Base-by-base conservation (phyloP, 2,113 vertebrate genomes). In the Tinamus guttatus region DNA sequence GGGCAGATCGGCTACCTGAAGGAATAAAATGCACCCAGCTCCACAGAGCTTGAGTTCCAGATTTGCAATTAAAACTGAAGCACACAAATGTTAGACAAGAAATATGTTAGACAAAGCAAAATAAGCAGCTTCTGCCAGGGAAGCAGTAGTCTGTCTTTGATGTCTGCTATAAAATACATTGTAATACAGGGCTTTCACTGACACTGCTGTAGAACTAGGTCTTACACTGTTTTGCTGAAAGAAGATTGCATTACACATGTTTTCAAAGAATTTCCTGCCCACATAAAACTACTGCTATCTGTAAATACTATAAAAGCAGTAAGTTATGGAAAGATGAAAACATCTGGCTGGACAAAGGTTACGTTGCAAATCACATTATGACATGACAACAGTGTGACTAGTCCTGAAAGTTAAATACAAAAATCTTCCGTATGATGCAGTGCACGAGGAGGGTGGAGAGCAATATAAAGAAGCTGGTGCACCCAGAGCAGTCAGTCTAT, bases 301-400 rank as follows among this genome's bases (percentile, higher is more conserved):
- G 63, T 22, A 49, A 49, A 21, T 49, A 49, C 21, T 49, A 22
- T 49, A 49, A 49, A 49, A 49, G 49, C 49, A 24, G 49, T 49
- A 49, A 49, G 49, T 49, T 49, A 49, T 16, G n/a, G 71, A 54
- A 77, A 87, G 49, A 45, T 36, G 60, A 82, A 32, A 73, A 69
- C 67, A 10, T 4, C 54, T 47, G 11, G 63, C 32, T 80, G 79
- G 68, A 0, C 3, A 70, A 73, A 63, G 68, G 68, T 65, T 65
- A 11, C 0, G 0, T 79, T 89, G 40, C 1, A 2, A 27, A 30
- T 73, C 49, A 17, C 12, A 2, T 0, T 24, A 49, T 27, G 73
- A 36, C 67, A 60, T 16, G 5, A 4, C 74, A 63, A 59, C 60
- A 59, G 12, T 15, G 27, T 45, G 40, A 5, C n/a, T 70, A 75